A percentile compares a stretch with the other conserved stretches of the same genome.
phyloP scores from a whole-genome alignment of 2,888 invertebrate genomes.

The Trissolcus japonicus region DNA sequence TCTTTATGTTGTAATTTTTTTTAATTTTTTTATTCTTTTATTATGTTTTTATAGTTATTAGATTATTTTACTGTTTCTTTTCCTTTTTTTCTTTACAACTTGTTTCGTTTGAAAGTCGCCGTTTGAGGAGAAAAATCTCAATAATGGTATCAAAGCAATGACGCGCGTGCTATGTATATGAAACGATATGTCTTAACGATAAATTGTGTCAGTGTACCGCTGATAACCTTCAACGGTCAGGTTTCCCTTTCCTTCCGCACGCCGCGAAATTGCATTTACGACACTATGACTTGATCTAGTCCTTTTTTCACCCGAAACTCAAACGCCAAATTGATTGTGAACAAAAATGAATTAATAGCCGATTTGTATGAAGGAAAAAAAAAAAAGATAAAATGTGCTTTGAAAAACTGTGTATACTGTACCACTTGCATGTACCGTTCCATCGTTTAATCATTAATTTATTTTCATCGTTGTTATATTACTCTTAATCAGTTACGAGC shows the following conservation, averaged over 20 bases:
- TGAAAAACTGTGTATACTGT: slow-evolving; percentile 4
- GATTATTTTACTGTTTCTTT: slow-evolving; percentile 10
- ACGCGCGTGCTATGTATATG: slow-evolving; percentile 24
- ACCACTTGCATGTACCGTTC: slow-evolving; percentile 9
- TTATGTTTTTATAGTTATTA: slow-evolving; percentile 14
- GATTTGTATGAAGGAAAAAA: background rate
- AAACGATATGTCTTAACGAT: slow-evolving; percentile 38
- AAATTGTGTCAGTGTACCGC: slow-evolving; percentile 49
- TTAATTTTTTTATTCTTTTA: slow-evolving; percentile 1
- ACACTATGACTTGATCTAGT: slow-evolving; percentile 36
- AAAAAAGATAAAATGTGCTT: background rate
- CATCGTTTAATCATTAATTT: slow-evolving; percentile 47
- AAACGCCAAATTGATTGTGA: slow-evolving; percentile 1
- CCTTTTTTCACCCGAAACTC: slow-evolving; percentile 42
- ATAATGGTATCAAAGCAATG: slow-evolving; percentile 35
- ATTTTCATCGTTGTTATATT: slow-evolving; percentile 41
- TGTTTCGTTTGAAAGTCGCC: slow-evolving; percentile 16
- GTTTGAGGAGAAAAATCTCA: slow-evolving; percentile 33
- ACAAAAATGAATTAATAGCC: background rate
- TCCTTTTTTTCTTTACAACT: background rate
- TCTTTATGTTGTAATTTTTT: slow-evolving; percentile 4
- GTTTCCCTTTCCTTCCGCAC: slow-evolving; percentile 41
- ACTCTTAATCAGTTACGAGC: no score
- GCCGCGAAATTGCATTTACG: slow-evolving; percentile 44
- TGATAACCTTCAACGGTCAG: slow-evolving; percentile 46